Percentiles rank a stretch among this genome's conserved stretches.
Evolutionary conservation across 2,113 vertebrate species (phyloP).

Genomic region (Capricornis sumatraensis): DNA sequence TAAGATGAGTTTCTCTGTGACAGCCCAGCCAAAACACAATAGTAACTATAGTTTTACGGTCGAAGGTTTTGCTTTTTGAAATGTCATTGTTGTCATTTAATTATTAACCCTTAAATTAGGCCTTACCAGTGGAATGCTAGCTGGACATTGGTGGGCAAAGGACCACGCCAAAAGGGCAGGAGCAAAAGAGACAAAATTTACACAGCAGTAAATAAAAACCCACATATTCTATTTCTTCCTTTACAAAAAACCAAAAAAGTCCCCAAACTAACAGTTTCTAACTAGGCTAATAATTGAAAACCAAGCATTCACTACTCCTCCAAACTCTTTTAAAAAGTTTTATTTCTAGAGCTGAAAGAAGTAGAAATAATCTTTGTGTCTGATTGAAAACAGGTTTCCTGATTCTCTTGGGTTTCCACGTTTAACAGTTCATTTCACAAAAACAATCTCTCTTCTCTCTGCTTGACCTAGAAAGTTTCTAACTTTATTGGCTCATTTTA

Average conservation of each 20-base stretch:
- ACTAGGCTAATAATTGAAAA: constrained; percentile 43
- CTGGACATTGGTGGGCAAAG: background rate
- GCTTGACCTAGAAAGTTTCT: constrained; percentile 47
- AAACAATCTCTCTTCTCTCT: constrained; percentile 49
- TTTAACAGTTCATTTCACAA: constrained; percentile 53
- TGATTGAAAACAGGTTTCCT: constrained; percentile 78
- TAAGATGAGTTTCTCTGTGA: constrained; percentile 9
- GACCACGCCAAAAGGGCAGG: background rate
- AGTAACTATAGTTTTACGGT: background rate
- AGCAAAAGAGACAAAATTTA: background rate
- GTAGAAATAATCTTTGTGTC: constrained; percentile 57
- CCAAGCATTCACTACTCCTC: constrained; percentile 5
- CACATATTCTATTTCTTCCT: constrained; percentile 23
- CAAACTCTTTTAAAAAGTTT: constrained; percentile 28
- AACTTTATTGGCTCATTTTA: constrained; percentile 42
- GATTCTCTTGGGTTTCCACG: constrained; percentile 22
- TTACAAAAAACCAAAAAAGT: background rate
- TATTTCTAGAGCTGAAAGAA: constrained; percentile 35
- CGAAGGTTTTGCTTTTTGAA: background rate
- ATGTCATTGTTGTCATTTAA: background rate
- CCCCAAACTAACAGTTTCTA: constrained; percentile 28
- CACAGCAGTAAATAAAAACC: background rate
- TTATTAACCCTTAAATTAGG: background rate
- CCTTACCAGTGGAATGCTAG: background rate
- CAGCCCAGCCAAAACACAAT: background rate